phyloP scores from a whole-genome alignment of 2,797 vertebrate genomes.

The Malacoctenus gilli region DNA sequence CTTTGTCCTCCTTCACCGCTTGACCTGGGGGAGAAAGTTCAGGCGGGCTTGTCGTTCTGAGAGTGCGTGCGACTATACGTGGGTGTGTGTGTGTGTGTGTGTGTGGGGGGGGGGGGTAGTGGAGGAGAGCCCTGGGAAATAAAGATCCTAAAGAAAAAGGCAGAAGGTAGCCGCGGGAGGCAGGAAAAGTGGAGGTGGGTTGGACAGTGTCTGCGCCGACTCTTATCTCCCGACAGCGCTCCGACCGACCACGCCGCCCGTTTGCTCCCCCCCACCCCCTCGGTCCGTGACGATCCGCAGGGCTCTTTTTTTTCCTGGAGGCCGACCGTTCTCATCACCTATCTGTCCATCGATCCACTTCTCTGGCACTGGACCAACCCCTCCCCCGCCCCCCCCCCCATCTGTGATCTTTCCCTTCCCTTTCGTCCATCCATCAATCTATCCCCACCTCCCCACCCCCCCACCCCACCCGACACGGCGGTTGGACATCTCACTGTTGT shows the following conservation, averaged over 20 bases:
- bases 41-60: slow-evolving; percentile 40
- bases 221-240: slow-evolving; percentile 38
- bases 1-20: slow-evolving; percentile 71
- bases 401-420: slow-evolving; percentile 35
- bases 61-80: slow-evolving; percentile 16
- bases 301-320: slow-evolving; percentile 34
- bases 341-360: slow-evolving; percentile 47
- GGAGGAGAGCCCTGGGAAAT: slow-evolving; percentile 43
- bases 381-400: neutral
- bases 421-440: slow-evolving; percentile 60
- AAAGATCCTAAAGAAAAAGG: slow-evolving; percentile 44
- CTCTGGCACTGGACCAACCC: slow-evolving; percentile 32
- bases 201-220: slow-evolving; percentile 34
- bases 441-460: slow-evolving; percentile 67
- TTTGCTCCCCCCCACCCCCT: slow-evolving; percentile 14
- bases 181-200: slow-evolving; percentile 40
- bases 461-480: slow-evolving; percentile 54
- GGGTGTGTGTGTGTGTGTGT: slow-evolving; percentile 3
- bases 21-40: slow-evolving; percentile 69
- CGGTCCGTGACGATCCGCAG: slow-evolving; percentile 41
- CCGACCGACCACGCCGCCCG: slow-evolving; percentile 8
- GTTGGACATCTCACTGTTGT: slow-evolving; percentile 59
- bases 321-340: slow-evolving; percentile 41
- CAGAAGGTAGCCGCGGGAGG: neutral
- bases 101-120: slow-evolving; percentile 12